Percentiles rank a stretch among this genome's conserved stretches.
Conservation (phyloP, 2,888 invertebrate species). For the Drosophila atripex region DNA sequence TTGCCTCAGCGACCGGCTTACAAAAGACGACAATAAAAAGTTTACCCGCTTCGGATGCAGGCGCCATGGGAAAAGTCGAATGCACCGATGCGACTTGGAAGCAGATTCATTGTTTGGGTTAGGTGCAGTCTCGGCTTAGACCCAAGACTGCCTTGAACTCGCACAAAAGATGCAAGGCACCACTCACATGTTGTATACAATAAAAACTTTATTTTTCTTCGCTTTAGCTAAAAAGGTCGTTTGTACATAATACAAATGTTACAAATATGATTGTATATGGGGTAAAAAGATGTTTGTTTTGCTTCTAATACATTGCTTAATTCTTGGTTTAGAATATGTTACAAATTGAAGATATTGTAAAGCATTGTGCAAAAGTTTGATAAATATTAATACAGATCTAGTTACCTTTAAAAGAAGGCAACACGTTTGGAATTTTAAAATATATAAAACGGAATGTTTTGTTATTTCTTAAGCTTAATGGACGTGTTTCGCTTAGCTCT, state of each 20-base stretch:
- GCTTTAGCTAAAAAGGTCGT: slow-evolving; percentile 68
- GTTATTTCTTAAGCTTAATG: slow-evolving; percentile 48
- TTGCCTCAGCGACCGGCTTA: slow-evolving; percentile 33
- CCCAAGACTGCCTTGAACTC: slow-evolving; percentile 60
- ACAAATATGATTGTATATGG: slow-evolving; percentile 46
- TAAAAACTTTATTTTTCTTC: slow-evolving; percentile 70
- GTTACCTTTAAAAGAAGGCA: slow-evolving; percentile 39
- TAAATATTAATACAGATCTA: slow-evolving; percentile 24
- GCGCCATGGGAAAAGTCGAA: slow-evolving; percentile 53
- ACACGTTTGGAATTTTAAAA: slow-evolving; percentile 25
- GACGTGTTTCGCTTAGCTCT: slow-evolving; percentile 41
- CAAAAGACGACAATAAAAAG: slow-evolving; percentile 21
- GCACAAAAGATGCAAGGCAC: slow-evolving; percentile 27
- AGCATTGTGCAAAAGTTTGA: slow-evolving; percentile 13
- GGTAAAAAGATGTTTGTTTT: slow-evolving; percentile 25
- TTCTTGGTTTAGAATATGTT: slow-evolving; percentile 39
- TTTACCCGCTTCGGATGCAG: slow-evolving; percentile 22
- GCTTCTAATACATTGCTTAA: slow-evolving; percentile 27
- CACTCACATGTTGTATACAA: slow-evolving; percentile 59
- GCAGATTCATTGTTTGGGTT: slow-evolving; percentile 26
- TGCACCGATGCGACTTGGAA: slow-evolving; percentile 32
- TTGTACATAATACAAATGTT: slow-evolving; percentile 65
- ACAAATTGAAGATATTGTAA: slow-evolving; percentile 33
- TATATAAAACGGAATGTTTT: slow-evolving; percentile 20
- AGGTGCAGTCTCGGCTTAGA: neutral